Percentiles rank a stretch among this genome's conserved stretches.
Evolutionary conservation across 1,140 invertebrate genomes (phyloP).

Genomic region (Euwallacea similis): DNA sequence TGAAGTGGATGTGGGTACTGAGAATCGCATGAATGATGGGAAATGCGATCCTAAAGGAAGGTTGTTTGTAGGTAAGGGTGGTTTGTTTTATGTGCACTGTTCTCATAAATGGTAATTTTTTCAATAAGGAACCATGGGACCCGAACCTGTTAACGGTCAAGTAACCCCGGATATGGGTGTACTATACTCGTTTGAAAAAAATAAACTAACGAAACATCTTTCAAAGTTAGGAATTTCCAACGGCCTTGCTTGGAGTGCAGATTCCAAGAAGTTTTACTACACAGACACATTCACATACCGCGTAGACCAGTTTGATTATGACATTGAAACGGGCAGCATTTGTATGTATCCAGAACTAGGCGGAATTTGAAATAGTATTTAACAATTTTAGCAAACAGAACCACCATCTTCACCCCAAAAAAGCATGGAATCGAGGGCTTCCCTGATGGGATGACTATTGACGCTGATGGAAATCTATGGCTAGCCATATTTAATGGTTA

Average conservation of each 20-base stretch:
- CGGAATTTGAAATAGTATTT: neutral
- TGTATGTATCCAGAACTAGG: constrained; percentile 57
- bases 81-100: neutral
- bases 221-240: constrained; percentile 72
- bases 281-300: constrained; percentile 69
- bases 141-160: constrained; percentile 38
- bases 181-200: constrained; percentile 37
- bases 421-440: constrained; percentile 47
- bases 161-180: constrained; percentile 37
- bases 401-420: constrained; percentile 41
- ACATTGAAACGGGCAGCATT: constrained; percentile 66
- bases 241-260: constrained; percentile 75
- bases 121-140: constrained; percentile 43
- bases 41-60: constrained; percentile 80
- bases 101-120: neutral
- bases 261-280: constrained; percentile 72
- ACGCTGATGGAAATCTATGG: constrained; percentile 67
- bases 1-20: constrained; percentile 40
- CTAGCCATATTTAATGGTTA: constrained; percentile 60
- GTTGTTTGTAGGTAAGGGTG: constrained; percentile 60
- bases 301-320: constrained; percentile 74
- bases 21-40: constrained; percentile 80
- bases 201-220: constrained; percentile 46
- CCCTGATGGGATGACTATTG: constrained; percentile 73
- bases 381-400: constrained; percentile 43